These are phyloP conservation scores for Callopanchax toddi DNA, from an alignment of 2,113 vertebrate genomes.

Conservation along the genomic window DNA sequence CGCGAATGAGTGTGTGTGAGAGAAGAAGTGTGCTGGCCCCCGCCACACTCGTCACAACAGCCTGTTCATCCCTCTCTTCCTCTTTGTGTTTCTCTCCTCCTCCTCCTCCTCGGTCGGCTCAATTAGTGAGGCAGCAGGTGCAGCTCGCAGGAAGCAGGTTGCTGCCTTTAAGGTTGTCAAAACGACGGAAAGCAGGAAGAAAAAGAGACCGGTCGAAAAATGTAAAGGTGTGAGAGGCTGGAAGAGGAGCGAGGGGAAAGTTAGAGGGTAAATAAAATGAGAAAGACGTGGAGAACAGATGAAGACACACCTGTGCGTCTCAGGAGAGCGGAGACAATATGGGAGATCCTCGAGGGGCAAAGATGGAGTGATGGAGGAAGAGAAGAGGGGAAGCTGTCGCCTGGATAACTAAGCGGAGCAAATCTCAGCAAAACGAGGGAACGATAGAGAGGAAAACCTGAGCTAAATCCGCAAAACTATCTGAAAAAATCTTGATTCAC, in stretches of 20 bases:
- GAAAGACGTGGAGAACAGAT: conserved; percentile 45
- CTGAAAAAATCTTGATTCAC: background rate
- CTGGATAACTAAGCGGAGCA: background rate
- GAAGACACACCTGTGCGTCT: conserved; percentile 69
- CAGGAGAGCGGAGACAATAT: conserved; percentile 53
- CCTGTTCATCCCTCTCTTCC: conserved; percentile 53
- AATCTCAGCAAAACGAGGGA: background rate
- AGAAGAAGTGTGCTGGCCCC: conserved; percentile 44
- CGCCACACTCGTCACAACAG: conserved; percentile 55
- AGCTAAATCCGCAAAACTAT: background rate
- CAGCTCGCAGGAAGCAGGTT: conserved; percentile 48
- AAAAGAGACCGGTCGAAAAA: background rate
- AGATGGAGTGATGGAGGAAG: conserved; percentile 28
- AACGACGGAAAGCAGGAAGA: conserved; percentile 29
- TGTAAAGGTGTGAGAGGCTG: conserved; percentile 26
- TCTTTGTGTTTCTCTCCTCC: background rate
- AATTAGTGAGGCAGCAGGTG: conserved; percentile 72
- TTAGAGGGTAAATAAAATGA: conserved; percentile 28
- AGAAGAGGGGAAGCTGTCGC: conserved; percentile 7
- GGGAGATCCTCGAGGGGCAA: conserved; percentile 47
- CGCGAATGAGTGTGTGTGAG: conserved; percentile 34
- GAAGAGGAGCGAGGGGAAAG: conserved; percentile 22
- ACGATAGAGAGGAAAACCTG: background rate
- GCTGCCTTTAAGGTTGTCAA: conserved; percentile 66
- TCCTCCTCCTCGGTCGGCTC: conserved; percentile 45